Evolutionary conservation across 1,140 invertebrate species (phyloP), one percentile per base, ranked within the genome.

Genomic region (Lerema accius): DNA sequence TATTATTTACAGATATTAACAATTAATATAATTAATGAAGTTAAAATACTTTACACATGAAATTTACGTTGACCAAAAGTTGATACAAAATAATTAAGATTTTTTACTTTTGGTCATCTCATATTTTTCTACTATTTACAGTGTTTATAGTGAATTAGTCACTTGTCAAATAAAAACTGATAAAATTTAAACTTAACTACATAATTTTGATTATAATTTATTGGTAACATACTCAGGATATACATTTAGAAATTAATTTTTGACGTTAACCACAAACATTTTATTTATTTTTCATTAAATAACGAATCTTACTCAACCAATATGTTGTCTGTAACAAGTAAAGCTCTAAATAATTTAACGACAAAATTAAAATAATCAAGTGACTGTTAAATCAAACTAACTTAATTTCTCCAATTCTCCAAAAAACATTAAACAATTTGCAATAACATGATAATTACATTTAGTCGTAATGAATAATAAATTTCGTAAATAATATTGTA

Each of bases 1-100:
- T 69, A 67, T 32, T 71, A 71, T 76, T 67, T 71, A 73, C 68
- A 77, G 48, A 32, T 63, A 65, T 67, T 65, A 69, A 72, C 73
- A 71, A 65, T 68, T 51, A 51, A 40, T 28, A 42, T 63, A 61
- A 69, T 67, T 63, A 61, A 69, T 69, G 67, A 73, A 66, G 62
- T 43, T 60, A 35, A 45, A 32, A 62, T 70, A 65, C 63, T 56
- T 66, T 50, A 74, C 62, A 66, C 35, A 58, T 32, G 46, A 37
- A 16, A 15, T 51, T 37, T 15, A 51, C 16, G 49, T 48, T 45
- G 55, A 50, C 46, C 48, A 61, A 48, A 48, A 13, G 9, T 50
- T 48, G 53, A 32, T 55, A 60, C 17, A 15, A 28, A 32, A 49
- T 49, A 4, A 15, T 15, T 16, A 32, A 28, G 13, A 4, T 4